These are phyloP conservation scores for Helicolenus hilgendorfi DNA, from an alignment of 2,797 vertebrate genomes.

Conservation along the genomic window DNA sequence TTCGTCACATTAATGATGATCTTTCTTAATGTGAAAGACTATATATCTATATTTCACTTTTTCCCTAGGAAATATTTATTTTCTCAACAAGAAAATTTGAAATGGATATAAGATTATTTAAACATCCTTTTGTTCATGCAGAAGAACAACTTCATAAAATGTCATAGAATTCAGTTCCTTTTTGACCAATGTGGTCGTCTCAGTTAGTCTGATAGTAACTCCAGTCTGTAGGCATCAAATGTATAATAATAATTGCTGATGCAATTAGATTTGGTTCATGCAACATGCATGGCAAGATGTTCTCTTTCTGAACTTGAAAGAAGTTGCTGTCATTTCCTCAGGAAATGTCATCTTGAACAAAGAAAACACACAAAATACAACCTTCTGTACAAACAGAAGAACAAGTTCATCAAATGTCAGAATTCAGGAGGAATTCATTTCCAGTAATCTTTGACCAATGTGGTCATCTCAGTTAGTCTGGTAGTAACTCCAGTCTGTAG, in stretches of 20 bases:
- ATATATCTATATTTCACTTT: background rate
- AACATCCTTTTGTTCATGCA: background rate
- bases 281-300: conserved; percentile 51
- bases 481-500: background rate
- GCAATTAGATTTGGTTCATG: conserved; percentile 11
- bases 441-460: conserved; percentile 33
- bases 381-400: background rate
- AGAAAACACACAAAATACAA: background rate
- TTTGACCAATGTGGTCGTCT: no score
- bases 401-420: background rate
- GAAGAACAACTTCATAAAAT: no score
- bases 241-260: background rate
- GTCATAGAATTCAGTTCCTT: no score
- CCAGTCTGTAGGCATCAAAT: no score
- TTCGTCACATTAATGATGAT: no score
- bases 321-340: conserved; percentile 81
- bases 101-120: background rate
- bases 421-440: background rate
- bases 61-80: background rate
- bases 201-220: no score
- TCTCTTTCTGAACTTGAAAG: conserved; percentile 64
- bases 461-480: conserved; percentile 15
- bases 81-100: background rate
- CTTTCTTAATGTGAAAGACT: no score
- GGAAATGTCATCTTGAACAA: conserved; percentile 34